These are phyloP conservation scores for Sarcophaga rosellei DNA, from an alignment of 2,888 invertebrate genomes.

Conservation along the genomic window DNA sequence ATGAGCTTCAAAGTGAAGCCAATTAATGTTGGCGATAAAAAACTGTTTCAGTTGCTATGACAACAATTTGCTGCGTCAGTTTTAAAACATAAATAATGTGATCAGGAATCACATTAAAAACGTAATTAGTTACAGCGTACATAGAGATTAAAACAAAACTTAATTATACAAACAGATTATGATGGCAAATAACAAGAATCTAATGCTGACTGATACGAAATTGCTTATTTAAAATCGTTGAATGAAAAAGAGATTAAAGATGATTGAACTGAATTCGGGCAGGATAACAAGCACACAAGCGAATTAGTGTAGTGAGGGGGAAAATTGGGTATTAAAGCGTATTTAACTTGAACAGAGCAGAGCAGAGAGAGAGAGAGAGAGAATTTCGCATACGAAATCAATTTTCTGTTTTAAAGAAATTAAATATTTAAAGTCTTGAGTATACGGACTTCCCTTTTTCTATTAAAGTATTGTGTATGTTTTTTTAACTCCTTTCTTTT, in stretches of 20 bases:
- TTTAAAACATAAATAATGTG: background rate
- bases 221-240: no score
- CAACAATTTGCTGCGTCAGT: background rate
- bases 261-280: no score
- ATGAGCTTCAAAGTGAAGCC: background rate
- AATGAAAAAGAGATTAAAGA: no score
- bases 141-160: constrained; percentile 23
- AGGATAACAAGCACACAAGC: no score
- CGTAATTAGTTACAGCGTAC: constrained; percentile 34
- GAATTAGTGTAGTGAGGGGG: no score
- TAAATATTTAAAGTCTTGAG: background rate
- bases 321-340: no score
- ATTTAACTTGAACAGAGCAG: no score
- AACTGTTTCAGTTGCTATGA: constrained; percentile 6
- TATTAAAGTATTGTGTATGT: background rate
- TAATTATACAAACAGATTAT: background rate
- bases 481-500: background rate
- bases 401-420: no score
- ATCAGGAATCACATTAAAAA: constrained; percentile 24
- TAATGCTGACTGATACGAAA: background rate
- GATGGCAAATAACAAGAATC: background rate
- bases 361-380: no score
- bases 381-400: no score
- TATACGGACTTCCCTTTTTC: background rate
- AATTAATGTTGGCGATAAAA: constrained; percentile 18